Percentiles rank a stretch among this genome's conserved stretches.
phyloP scores from a whole-genome alignment of 2,113 vertebrate species.

The Hemichromis elongatus region DNA sequence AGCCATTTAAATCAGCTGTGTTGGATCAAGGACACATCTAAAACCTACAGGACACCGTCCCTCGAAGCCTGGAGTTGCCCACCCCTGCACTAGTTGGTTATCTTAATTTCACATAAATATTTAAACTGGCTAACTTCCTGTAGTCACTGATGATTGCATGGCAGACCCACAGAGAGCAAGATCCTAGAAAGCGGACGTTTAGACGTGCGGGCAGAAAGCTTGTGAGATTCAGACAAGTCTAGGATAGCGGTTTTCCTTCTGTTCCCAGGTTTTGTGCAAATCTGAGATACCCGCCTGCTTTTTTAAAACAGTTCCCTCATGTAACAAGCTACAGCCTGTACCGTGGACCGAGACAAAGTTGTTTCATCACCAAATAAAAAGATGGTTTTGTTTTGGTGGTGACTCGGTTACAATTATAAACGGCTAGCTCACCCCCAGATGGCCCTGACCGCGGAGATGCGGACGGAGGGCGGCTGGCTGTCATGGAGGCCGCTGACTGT shows the following conservation, averaged over 20 bases:
- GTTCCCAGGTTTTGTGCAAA: neutral
- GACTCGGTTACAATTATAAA: neutral
- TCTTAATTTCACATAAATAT: neutral
- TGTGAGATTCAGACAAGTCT: neutral
- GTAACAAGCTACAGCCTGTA: neutral
- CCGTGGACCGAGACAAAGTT: fast-evolving
- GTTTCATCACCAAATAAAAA: neutral
- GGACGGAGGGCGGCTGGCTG: constrained; percentile 89
- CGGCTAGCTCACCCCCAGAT: constrained; percentile 90
- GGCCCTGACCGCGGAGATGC: constrained; percentile 94
- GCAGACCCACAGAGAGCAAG: neutral
- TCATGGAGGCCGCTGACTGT: constrained; percentile 95
- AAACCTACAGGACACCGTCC: no score
- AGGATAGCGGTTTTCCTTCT: neutral
- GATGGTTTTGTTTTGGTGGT: neutral
- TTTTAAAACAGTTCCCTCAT: neutral
- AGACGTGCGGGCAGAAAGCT: neutral
- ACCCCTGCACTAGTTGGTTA: neutral
- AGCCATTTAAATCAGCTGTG: no score
- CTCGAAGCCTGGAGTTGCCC: no score
- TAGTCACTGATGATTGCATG: neutral
- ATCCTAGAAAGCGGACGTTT: neutral
- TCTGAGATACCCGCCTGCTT: neutral
- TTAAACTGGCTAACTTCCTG: neutral
- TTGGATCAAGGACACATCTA: no score